Evolutionary conservation across 1,140 invertebrate genomes (phyloP), one percentile per base, ranked within the genome.

Genomic region (Panulirus ornatus): DNA sequence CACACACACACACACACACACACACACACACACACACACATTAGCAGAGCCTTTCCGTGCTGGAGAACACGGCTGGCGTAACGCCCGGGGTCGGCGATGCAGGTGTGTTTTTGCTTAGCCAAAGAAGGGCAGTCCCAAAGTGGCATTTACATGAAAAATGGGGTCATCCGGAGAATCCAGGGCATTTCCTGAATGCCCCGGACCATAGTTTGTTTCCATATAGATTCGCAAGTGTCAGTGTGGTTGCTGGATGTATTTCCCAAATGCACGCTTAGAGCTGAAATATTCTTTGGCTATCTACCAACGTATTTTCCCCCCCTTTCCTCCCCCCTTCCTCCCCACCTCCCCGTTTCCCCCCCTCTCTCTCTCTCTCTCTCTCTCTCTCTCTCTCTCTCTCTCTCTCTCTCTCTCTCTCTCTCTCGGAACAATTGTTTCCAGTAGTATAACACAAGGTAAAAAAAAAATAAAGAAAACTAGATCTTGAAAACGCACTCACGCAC

Each of bases 151-250:
- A 89, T 89, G 87, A 89, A 89, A 89, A 89, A 89, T 73, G 87
- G 54, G 40, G 19, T 34, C 79, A 70, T 89, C 84, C 78, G 51
- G 66, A 83, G 87, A 89, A 89, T 89, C 87, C 87, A 73, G 81
- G 87, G 87, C 81, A 84, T 84, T 82, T 83, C 66, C 79, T 70
- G 87, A 89, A 89, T 89, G 82, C 79, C 87, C n/a, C 58, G 71
- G 87, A 89, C 81, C 63, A 82, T 71, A 83, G 87, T 89, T 89
- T 89, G 84, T 89, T 89, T 89, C 87, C 87, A 89, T 89, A 89
- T 89, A 89, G 87, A 89, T 89, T 89, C 75, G 42, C 87, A 89
- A 83, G 87, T 89, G 87, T 89, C 87, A 84, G 87, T 89, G 87
- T 66, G 79, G 79, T 82, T 83, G 87, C 78, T 83, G 79, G 87